Evolutionary conservation across 2,797 vertebrate genomes (phyloP), one percentile per base, ranked within the genome.

Genomic region (Chelmon rostratus): DNA sequence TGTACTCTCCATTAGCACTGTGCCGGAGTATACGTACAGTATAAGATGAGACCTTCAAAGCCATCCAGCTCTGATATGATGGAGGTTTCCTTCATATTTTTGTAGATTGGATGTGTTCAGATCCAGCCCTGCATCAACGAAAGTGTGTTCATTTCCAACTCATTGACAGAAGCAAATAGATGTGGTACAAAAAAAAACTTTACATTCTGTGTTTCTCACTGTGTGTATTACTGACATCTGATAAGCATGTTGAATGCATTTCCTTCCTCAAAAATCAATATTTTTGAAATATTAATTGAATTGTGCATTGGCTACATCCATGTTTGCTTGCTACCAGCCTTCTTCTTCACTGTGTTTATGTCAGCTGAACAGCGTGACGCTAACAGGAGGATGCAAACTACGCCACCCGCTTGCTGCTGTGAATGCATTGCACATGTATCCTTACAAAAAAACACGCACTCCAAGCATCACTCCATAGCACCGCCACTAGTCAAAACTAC

Each of bases 1-100:
- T 66, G 57, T 58, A 46, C 46, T 57, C 40, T 64, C 37, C 75
- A 53, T 78, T 58, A 76, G 67, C 67, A 53, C 71, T 31, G 50
- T 38, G 19, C 37, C 59, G 25, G 23, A 59, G 63, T 58, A 21
- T 18, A 33, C 7, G 0, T 47, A 42, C 21, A 44, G 8, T 35
- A 11, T 4, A 53, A 31, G 49, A 65, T n/a, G 12, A 44, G 50
- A 19, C 33, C 23, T 62, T 75, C 57, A 23, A 9, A 50, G 69
- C 23, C 52, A 40, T 57, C 10, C 15, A 18, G 16, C 37, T 46
- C 23, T 44, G 61, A 73, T 70, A 68, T 68, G 37, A 73, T 57
- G 54, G 40, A 49, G 65, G 44, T 21, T 13, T 57, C 19, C 19
- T 33, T 42, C 52, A 47, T 62, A 63, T 67, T 3, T 40, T 46